Evolutionary conservation across 1,140 invertebrate genomes (phyloP).

Genomic region (Drosophila littoralis): DNA sequence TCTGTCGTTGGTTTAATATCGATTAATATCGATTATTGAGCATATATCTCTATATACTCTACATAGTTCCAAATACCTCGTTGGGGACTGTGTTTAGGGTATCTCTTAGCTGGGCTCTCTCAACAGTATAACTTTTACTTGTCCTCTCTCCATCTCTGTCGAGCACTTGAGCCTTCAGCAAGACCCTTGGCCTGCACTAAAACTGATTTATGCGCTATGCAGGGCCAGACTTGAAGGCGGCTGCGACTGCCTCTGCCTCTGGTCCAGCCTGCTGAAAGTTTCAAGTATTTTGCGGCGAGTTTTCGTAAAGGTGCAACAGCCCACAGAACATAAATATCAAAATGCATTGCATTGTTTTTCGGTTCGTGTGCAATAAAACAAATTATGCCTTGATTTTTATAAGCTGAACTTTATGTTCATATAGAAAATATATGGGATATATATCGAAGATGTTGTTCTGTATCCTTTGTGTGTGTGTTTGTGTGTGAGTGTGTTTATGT

Average conservation of each 20-base stretch:
- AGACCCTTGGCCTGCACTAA: conserved; percentile 65
- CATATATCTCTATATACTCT: no score
- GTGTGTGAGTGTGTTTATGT: not conserved
- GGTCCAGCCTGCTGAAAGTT: conserved; percentile 70
- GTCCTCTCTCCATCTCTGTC: not conserved
- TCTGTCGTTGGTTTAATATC: no score
- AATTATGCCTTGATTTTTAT: conserved; percentile 38
- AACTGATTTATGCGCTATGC: conserved; percentile 68
- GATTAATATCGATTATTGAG: no score
- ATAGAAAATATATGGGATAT: conserved; percentile 57
- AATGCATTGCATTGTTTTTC: conserved; percentile 31
- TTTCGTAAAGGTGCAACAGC: not conserved
- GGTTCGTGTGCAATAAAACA: conserved; percentile 34
- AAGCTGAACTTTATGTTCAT: conserved; percentile 7
- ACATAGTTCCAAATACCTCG: no score
- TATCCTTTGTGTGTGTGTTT: not conserved
- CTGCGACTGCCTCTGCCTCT: not conserved
- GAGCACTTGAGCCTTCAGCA: conserved; percentile 69
- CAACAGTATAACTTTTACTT: not conserved
- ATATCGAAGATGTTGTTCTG: not conserved
- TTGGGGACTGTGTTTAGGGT: not conserved
- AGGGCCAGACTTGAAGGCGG: conserved; percentile 59
- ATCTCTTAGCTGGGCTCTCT: not conserved
- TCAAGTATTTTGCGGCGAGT: conserved; percentile 26
- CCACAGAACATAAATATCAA: conserved; percentile 2